phyloP scores from a whole-genome alignment of 1,140 invertebrate species.

The Agrypnia vestita region DNA sequence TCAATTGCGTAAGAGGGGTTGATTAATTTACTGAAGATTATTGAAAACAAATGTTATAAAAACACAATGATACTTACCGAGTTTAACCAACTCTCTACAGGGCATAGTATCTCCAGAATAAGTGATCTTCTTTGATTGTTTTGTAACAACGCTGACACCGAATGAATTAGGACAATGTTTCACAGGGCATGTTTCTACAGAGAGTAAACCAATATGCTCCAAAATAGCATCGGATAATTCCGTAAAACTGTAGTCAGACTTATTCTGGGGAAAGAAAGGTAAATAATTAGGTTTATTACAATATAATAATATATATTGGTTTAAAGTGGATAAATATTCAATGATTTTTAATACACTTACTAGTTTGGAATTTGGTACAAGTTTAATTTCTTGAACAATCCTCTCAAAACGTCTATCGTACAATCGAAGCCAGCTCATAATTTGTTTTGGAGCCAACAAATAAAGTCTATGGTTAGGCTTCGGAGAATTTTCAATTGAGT shows the following conservation, averaged over 20 bases:
- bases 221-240: conserved; percentile 19
- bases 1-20: no score
- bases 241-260: not conserved
- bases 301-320: conserved; percentile 1
- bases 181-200: conserved; percentile 81
- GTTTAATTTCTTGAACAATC: conserved; percentile 74
- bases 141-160: conserved; percentile 80
- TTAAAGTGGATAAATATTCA: conserved; percentile 1
- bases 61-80: conserved; percentile 75
- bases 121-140: conserved; percentile 82
- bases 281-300: not conserved
- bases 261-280: conserved; percentile 18
- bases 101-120: conserved; percentile 98
- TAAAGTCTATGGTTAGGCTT: conserved; percentile 66
- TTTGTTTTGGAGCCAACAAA: conserved; percentile 85
- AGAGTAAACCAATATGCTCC: conserved; percentile 63
- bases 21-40: no score
- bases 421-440: conserved; percentile 82
- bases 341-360: conserved; percentile 63
- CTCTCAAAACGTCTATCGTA: conserved; percentile 83
- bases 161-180: conserved; percentile 89
- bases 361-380: conserved; percentile 79
- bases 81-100: conserved; percentile 80
- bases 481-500: conserved; percentile 61
- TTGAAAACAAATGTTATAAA: no score